Evolutionary conservation across 2,888 invertebrate genomes (phyloP), one percentile per base, ranked within the genome.

Genomic region (Macropis europaea): DNA sequence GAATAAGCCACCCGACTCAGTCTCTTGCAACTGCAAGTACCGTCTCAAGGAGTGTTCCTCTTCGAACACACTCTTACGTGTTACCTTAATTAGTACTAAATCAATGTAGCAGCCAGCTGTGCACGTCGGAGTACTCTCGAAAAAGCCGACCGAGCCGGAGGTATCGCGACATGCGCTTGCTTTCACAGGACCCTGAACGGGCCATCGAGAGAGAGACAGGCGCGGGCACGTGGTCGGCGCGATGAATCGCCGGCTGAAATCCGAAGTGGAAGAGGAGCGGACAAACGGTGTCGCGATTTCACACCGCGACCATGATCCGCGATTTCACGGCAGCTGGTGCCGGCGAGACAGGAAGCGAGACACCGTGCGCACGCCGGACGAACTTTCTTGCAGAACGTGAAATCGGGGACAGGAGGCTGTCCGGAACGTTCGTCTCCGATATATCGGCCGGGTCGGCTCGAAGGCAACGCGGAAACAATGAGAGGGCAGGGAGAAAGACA

Each of bases 301-400:
- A 81, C 81, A 72, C 77, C 75, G 79, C 70, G 70, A 76, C 73
- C 69, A 78, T 81, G 83, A 85, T 83, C 76, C 81, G 74, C 76
- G 78, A 74, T 79, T 81, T 78, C 75, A 77, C 72, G 77, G 71
- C 81, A 77, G 76, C 72, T 76, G 84, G 84, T 81, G 81, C 77
- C 79, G 79, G 76, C 79, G 64, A 34, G 64, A 60, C 82, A 84
- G 86, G 84, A 87, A 84, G 77, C 82, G 81, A 80, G 83, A 78
- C 84, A 71, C 84, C 77, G 73, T 76, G 71, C 73, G 69, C 60
- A 64, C 78, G 42, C 43, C 71, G 63, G 38, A 59, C 68, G 50
- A 64, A 76, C 69, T 84, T 84, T 82, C 82, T 82, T 85, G 82
- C 82, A 70, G 76, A 83, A 83, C 80, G 85, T 78, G 82, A 84